Base-by-base conservation (phyloP, 2,113 vertebrate genomes). In the Kryptolebias marmoratus region DNA sequence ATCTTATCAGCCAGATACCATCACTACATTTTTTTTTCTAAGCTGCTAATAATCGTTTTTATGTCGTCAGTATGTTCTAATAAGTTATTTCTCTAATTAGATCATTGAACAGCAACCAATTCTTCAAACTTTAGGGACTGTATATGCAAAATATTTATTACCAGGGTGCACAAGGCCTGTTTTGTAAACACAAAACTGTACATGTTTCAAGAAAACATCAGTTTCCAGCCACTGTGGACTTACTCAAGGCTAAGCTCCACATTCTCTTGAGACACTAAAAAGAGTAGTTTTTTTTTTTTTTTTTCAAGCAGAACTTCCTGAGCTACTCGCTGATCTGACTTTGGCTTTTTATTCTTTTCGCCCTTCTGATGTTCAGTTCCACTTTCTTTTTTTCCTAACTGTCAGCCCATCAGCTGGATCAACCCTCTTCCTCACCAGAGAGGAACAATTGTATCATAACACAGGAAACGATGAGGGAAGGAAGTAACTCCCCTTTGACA, bases 331-430 rank as follows among this genome's bases (percentile, higher is more conserved):
- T 68, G 71, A 75, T 80, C 59, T 22, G 55, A 71, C 87, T 81
- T 65, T 65, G 44, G 12, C 55, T 64, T 64, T 59, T 79, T 56
- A 76, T 83, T 80, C 69, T 70, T 58, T 49, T 55, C 68, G 69
- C 72, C 69, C 36, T 62, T 82, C 71, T 50, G 50, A 8, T 54
- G 57, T 79, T 84, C 57, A 15, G 27, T 79, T 80, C 28, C 73
- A 53, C 65, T 64, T 1, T 70, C 65, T n/a, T 68, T 68, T 61
- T 48, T 65, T 62, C 13, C 11, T 54, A 71, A 56, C 76, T 77
- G 85, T 87, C 85, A 90, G 79, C 59, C 65, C 72, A 73, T 85
- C 84, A 74, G 16, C 71, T 28, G 52, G 56, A 53, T 39, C 60
- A 64, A 53, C 60, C 36, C 22, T 68, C 49, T 28, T 64, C 61